Conservation (phyloP, 2,113 vertebrate species). For the Channa argus region DNA sequence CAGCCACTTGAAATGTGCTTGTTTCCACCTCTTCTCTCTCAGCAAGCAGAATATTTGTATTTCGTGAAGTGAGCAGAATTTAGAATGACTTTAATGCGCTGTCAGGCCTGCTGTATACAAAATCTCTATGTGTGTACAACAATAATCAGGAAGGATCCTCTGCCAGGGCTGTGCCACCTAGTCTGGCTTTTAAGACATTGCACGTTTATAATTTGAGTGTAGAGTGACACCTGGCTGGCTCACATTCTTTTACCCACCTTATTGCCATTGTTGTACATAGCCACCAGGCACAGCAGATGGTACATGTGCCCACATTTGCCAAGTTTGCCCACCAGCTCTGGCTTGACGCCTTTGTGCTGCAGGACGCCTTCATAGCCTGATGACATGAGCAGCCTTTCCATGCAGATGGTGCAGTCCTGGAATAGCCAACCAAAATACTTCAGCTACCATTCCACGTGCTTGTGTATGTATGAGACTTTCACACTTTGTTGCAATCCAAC, state of each 20-base stretch:
- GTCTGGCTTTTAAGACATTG: conserved; percentile 35
- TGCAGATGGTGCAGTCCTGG: conserved; percentile 94
- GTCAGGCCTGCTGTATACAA: background rate
- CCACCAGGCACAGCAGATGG: conserved; percentile 96
- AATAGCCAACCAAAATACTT: conserved; percentile 57
- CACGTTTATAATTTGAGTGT: conserved; percentile 52
- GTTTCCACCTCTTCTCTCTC: no score
- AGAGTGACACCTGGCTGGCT: conserved; percentile 68
- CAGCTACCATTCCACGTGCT: conserved; percentile 35
- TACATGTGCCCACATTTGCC: conserved; percentile 97
- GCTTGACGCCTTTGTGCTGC: conserved; percentile 88
- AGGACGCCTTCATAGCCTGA: conserved; percentile 95
- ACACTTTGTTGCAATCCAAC: conserved; percentile 33
- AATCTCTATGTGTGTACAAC: conserved; percentile 36
- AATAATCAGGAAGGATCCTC: conserved; percentile 20
- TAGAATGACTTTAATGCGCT: background rate
- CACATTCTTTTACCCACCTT: conserved; percentile 84
- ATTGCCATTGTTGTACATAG: conserved; percentile 98
- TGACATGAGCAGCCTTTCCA: conserved; percentile 91
- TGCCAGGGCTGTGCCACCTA: conserved; percentile 3
- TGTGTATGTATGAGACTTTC: conserved; percentile 30
- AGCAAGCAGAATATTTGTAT: no score
- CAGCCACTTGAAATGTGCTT: no score
- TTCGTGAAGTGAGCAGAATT: conserved; percentile 5
- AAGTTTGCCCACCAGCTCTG: conserved; percentile 94